Percentiles rank a stretch among this genome's conserved stretches.
Evolutionary conservation across 2,113 vertebrate species (phyloP).

Genomic region (Phalacrocorax aristotelis): DNA sequence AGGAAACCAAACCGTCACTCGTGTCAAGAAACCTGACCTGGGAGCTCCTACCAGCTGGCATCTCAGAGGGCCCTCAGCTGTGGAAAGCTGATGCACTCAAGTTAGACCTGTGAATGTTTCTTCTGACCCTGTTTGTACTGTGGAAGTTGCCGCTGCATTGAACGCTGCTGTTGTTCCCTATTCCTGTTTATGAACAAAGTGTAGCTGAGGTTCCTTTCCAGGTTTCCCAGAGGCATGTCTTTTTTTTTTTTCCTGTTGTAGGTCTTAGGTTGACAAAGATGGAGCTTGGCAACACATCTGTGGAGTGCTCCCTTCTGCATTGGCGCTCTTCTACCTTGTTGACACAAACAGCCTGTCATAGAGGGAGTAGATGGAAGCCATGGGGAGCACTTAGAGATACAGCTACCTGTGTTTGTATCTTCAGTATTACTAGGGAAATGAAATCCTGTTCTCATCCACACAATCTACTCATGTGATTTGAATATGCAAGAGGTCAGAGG

Average conservation of each 20-base stretch:
- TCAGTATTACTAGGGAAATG: background rate
- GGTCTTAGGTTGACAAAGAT: background rate
- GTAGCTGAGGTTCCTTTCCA: background rate
- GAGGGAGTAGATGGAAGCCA: background rate
- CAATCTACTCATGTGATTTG: background rate
- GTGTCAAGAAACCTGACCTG: background rate
- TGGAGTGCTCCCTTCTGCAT: background rate
- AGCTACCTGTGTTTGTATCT: background rate
- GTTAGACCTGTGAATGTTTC: background rate
- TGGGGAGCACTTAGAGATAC: background rate
- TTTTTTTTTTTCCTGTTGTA: background rate
- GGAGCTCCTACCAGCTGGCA: background rate
- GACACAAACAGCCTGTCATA: background rate
- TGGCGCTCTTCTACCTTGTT: background rate
- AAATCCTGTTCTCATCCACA: background rate
- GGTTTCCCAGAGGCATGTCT: background rate
- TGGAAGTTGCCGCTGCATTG: background rate
- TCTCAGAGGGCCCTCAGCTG: background rate
- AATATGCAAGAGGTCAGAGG: background rate
- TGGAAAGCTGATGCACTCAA: background rate
- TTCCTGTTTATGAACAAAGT: background rate
- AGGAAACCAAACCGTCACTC: background rate
- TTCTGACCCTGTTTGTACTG: background rate
- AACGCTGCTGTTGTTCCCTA: background rate
- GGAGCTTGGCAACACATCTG: background rate